phyloP scores from a whole-genome alignment of 2,797 vertebrate genomes.

The Siniperca obscura region DNA sequence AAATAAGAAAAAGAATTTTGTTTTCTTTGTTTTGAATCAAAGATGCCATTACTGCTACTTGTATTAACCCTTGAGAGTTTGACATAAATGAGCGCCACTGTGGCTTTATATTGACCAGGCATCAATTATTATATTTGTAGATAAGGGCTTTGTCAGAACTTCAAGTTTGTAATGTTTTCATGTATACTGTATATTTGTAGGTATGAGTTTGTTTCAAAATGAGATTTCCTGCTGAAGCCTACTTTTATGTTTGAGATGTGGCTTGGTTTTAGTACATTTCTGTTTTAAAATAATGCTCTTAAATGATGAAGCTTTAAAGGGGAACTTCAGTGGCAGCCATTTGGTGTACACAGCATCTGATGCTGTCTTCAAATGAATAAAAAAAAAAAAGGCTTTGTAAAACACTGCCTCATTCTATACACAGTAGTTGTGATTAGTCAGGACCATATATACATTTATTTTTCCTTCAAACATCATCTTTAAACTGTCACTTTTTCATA shows the following conservation, averaged over 20 bases:
- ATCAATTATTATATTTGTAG: slow-evolving; percentile 1
- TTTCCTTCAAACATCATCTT: not conserved
- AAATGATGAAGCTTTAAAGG: slow-evolving; percentile 1
- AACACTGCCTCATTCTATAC: not conserved
- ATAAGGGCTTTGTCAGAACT: slow-evolving; percentile 27
- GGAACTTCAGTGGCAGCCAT: slow-evolving; percentile 8
- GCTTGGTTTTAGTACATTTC: slow-evolving; percentile 36
- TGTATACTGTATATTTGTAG: slow-evolving; percentile 30
- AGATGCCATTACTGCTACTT: not conserved
- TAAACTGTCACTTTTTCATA: not conserved
- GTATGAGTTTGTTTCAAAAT: slow-evolving; percentile 21
- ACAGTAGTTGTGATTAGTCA: not conserved
- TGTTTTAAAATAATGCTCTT: slow-evolving; percentile 41
- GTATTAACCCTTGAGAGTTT: slow-evolving; percentile 1
- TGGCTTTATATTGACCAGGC: slow-evolving; percentile 14
- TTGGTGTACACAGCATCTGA: not conserved
- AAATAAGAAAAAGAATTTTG: not conserved
- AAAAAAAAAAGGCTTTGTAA: slow-evolving; percentile 16
- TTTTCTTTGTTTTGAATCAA: slow-evolving; percentile 35
- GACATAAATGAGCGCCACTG: not conserved
- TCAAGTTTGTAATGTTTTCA: slow-evolving; percentile 27
- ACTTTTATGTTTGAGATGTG: slow-evolving; percentile 39
- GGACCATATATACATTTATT: not conserved
- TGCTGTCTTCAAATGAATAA: slow-evolving; percentile 33
- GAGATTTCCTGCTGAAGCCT: slow-evolving; percentile 14